phyloP scores from a whole-genome alignment of 1,140 invertebrate genomes.

The Cotesia vestalis region DNA sequence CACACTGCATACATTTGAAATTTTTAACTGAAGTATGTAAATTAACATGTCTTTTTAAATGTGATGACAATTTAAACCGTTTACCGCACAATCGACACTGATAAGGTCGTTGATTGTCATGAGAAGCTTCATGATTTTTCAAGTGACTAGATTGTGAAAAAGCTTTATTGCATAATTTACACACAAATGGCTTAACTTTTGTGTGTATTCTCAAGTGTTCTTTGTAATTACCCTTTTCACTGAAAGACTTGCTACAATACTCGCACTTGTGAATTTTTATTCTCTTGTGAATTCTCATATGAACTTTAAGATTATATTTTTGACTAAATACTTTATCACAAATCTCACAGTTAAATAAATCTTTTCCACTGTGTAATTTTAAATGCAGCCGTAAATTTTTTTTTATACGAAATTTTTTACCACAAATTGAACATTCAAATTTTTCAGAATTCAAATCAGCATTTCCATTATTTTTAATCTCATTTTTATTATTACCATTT shows the following conservation, averaged over 20 bases:
- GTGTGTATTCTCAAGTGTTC: constrained; percentile 67
- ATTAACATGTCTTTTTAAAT: constrained; percentile 59
- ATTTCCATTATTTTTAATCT: not conserved
- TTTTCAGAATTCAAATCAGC: constrained; percentile 20
- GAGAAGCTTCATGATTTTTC: constrained; percentile 60
- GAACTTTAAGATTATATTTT: constrained; percentile 59
- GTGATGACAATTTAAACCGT: constrained; percentile 60
- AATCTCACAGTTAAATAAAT: constrained; percentile 57
- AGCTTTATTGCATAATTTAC: constrained; percentile 62
- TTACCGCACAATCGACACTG: constrained; percentile 63
- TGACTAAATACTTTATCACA: constrained; percentile 65
- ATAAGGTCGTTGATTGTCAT: constrained; percentile 56
- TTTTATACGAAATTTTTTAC: constrained; percentile 54
- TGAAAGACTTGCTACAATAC: constrained; percentile 66
- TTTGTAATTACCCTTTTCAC: constrained; percentile 64
- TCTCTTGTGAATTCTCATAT: constrained; percentile 55
- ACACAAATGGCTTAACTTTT: constrained; percentile 66
- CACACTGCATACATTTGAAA: constrained; percentile 62
- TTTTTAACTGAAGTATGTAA: constrained; percentile 59
- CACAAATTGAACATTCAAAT: constrained; percentile 57
- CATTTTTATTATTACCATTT: too few relatives aligned
- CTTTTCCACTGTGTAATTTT: constrained; percentile 57
- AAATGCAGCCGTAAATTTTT: constrained; percentile 58
- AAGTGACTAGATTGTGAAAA: constrained; percentile 62
- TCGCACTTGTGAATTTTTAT: constrained; percentile 64